Evolutionary conservation across 2,888 invertebrate species (phyloP), one percentile per base, ranked within the genome.

Genomic region (Micropterix aruncella): DNA sequence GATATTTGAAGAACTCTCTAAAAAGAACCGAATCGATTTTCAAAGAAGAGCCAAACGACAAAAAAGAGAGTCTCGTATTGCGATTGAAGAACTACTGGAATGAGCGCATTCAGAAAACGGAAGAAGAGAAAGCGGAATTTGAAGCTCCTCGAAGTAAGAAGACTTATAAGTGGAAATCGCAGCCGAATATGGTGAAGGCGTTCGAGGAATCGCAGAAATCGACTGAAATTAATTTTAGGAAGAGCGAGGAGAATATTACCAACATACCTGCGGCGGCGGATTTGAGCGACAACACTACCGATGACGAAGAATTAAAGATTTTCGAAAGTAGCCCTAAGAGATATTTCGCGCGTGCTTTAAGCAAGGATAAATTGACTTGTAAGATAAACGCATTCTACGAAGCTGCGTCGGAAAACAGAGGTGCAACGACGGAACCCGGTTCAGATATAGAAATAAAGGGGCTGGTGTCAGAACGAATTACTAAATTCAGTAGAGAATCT

Each of bases 311-410:
- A 4, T 69, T 65, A 42, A 67, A 65, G 57, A 70, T 69, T 14
- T 70, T 70, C 52, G 70, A 70, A 60, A 70, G 68, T 14, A 70
- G 69, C 50, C 70, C 70, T 5, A 70, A 68, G 50, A 57, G 69
- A 53, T 70, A 70, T 53, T 70, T 70, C 45, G 70, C 69, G 5
- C 27, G 27, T 7, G 27, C 27, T 5, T 5, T 5, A 7, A 27
- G 27, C 12, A 27, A 12, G 12, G 27, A 27, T 5, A 27, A 27
- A 27, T 7, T 27, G 12, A 27, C 27, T 27, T 12, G 12, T 7
- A 27, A 12, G 27, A 27, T 27, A 7, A 27, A 27, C 12, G 12
- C 27, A 7, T 27, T 27, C 12, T n/a, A n/a, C n/a, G 12, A 27
- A 7, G 27, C 27, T 7, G 27, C 27, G 18, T 38, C 45, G 9